These are phyloP conservation scores for Pelvicachromis taeniatus DNA, from an alignment of 2,113 vertebrate species.

Conservation along the genomic window DNA sequence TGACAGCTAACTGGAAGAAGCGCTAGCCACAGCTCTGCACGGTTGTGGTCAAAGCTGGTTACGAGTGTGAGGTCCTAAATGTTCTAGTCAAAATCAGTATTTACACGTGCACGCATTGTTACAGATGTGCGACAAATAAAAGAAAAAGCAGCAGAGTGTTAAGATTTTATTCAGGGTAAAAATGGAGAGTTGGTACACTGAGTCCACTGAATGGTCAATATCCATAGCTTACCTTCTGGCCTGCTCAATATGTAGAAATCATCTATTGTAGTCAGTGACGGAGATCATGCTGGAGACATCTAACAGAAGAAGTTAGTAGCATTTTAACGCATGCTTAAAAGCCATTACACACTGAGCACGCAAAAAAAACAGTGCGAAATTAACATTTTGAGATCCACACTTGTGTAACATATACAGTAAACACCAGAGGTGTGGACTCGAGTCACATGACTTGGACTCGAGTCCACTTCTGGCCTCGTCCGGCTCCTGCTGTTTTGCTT, in stretches of 20 bases:
- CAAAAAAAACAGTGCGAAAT: not conserved
- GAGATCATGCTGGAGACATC: not conserved
- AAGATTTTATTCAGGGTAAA: not conserved
- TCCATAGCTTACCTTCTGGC: not conserved
- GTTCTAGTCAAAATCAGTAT: not conserved
- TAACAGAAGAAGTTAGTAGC: not conserved
- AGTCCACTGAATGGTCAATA: rapidly evolving
- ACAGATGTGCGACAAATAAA: not conserved
- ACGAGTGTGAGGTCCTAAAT: rapidly evolving
- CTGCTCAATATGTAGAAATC: rapidly evolving
- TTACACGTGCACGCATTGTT: not conserved
- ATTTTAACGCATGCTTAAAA: rapidly evolving
- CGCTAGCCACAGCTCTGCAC: not conserved
- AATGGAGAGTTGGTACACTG: rapidly evolving
- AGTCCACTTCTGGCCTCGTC: too few relatives aligned
- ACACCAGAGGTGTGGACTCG: too few relatives aligned
- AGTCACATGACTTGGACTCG: too few relatives aligned
- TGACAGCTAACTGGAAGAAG: not conserved
- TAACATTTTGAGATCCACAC: too few relatives aligned
- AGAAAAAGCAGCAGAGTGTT: not conserved
- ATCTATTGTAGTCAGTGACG: not conserved
- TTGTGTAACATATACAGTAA: not conserved
- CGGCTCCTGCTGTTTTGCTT: conserved; percentile 18
- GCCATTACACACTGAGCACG: not conserved
- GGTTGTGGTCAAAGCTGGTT: not conserved